Percentiles rank a stretch among this genome's conserved stretches.
Conservation (phyloP, 1,140 invertebrate species). For the Drosophila watanabei region DNA sequence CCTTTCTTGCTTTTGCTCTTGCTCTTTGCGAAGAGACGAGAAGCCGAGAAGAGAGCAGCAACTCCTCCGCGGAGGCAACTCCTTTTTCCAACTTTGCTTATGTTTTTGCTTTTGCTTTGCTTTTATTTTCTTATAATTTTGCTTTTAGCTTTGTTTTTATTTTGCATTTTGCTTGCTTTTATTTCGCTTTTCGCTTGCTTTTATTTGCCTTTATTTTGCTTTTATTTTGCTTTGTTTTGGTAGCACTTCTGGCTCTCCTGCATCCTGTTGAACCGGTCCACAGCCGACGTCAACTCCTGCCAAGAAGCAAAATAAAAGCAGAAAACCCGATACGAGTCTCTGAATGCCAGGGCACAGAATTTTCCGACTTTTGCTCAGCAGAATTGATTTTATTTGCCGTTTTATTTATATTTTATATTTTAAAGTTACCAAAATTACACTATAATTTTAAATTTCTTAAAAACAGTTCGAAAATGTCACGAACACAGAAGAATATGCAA, state of each 20-base stretch:
- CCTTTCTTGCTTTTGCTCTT: background rate
- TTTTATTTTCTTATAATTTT: background rate
- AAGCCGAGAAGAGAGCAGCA: conserved; percentile 13
- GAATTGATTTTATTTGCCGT: background rate
- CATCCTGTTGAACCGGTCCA: conserved; percentile 77
- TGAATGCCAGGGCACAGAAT: conserved; percentile 14
- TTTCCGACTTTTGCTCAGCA: conserved; percentile 18
- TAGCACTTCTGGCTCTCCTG: conserved; percentile 29
- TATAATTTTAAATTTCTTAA: too few relatives aligned
- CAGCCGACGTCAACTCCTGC: conserved; percentile 21
- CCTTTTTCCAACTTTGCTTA: conserved; percentile 15
- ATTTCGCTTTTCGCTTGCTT: conserved; percentile 4
- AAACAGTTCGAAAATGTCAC: too few relatives aligned
- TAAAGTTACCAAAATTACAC: fast-evolving
- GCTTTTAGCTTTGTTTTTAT: conserved; percentile 18
- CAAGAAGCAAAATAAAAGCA: conserved; percentile 26
- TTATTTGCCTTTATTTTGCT: background rate
- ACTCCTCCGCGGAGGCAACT: conserved; percentile 14
- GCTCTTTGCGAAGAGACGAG: conserved; percentile 31
- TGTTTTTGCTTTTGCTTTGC: conserved; percentile 20
- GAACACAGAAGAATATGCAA: too few relatives aligned
- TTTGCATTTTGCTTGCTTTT: conserved; percentile 24
- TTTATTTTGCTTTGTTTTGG: conserved; percentile 62
- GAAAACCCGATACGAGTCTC: conserved; percentile 16
- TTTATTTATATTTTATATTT: background rate